Percentiles rank a stretch among this genome's conserved stretches.
Evolutionary conservation across 2,113 vertebrate species (phyloP).

Genomic region (Thalassarche chlororhynchos): DNA sequence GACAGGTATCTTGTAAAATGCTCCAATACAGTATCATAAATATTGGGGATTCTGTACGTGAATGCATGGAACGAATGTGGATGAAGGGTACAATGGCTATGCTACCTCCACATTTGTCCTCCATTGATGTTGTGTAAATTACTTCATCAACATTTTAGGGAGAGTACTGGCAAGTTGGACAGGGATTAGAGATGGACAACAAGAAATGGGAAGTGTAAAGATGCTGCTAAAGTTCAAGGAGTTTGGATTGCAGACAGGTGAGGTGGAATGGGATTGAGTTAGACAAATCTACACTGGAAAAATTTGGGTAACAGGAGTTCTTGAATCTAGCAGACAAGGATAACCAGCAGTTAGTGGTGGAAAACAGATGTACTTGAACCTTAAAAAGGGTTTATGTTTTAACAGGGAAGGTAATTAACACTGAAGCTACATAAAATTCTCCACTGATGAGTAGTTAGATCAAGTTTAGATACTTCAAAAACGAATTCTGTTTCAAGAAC

Average conservation of each 20-base stretch:
- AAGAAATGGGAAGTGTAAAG: not conserved
- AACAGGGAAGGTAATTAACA: not conserved
- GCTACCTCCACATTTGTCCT: not conserved
- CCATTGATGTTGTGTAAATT: fast-evolving
- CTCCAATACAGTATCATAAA: not conserved
- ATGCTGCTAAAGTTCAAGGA: not conserved
- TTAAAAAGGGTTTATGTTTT: not conserved
- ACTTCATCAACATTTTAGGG: not conserved
- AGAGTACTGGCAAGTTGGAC: not conserved
- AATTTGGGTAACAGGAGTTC: not conserved
- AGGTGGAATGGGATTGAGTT: not conserved
- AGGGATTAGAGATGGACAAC: not conserved
- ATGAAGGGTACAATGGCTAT: not conserved
- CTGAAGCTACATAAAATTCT: not conserved
- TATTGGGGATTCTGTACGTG: not conserved
- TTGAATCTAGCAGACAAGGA: not conserved
- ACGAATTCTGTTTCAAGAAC: not conserved
- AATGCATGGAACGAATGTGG: not conserved
- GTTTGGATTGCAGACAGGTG: not conserved
- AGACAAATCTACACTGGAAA: not conserved
- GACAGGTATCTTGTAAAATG: not conserved
- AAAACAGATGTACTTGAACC: not conserved
- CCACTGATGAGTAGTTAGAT: not conserved
- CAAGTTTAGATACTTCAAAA: not conserved
- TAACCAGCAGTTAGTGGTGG: not conserved